phyloP scores from a whole-genome alignment of 2,113 vertebrate species.

The Petromus typicus region DNA sequence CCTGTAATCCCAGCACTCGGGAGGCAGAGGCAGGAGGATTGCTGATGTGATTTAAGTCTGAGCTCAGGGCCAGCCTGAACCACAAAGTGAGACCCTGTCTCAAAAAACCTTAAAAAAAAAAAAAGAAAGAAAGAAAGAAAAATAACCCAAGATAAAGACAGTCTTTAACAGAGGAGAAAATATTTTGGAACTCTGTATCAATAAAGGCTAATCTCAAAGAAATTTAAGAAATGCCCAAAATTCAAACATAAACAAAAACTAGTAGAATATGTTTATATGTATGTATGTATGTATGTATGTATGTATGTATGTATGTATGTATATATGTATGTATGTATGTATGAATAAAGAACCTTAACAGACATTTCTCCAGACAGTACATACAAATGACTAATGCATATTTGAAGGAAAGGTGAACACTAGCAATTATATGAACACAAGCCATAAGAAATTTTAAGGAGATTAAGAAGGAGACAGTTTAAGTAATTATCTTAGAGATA shows the following conservation, averaged over 20 bases:
- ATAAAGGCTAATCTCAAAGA: neutral
- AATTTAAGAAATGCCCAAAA: neutral
- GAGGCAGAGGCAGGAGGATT: too few relatives aligned
- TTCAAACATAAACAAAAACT: neutral
- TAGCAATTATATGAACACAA: neutral
- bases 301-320: too few relatives aligned
- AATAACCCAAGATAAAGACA: neutral
- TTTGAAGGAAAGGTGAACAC: neutral
- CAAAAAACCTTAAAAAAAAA: too few relatives aligned
- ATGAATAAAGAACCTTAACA: neutral
- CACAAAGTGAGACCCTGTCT: too few relatives aligned
- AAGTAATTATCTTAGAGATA: neutral
- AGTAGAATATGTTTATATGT: neutral
- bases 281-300: too few relatives aligned
- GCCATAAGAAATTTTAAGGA: neutral
- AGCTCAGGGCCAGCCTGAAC: too few relatives aligned
- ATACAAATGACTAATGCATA: neutral
- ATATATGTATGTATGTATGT: too few relatives aligned
- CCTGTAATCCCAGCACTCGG: too few relatives aligned
- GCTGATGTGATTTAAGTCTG: too few relatives aligned
- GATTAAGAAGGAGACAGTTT: neutral
- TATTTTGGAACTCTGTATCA: neutral
- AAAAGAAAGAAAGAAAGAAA: too few relatives aligned
- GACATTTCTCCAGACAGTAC: neutral
- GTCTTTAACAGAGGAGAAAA: too few relatives aligned